Evolutionary conservation across 2,113 vertebrate species (phyloP).

Genomic region (Oriolus oriolus): DNA sequence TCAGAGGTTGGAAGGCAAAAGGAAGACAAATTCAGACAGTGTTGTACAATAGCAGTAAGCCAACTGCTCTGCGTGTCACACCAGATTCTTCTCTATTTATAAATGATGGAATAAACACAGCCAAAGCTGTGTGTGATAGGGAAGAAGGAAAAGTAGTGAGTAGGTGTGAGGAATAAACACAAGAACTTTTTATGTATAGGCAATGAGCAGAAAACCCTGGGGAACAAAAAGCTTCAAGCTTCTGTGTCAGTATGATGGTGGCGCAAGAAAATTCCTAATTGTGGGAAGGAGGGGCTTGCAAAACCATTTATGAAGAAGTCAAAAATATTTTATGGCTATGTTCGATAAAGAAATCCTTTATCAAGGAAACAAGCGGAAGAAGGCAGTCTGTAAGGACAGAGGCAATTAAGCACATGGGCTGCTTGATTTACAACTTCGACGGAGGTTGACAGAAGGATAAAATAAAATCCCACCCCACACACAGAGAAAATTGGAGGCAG

Average conservation of each 20-base stretch:
- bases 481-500: not conserved
- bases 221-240: not conserved
- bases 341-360: not conserved
- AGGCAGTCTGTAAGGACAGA: not conserved
- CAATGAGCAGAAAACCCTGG: not conserved
- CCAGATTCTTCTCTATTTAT: not conserved
- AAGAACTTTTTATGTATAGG: not conserved
- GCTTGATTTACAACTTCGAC: not conserved
- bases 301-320: not conserved
- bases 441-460: not conserved
- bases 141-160: not conserved
- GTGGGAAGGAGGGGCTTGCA: not conserved
- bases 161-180: slow-evolving; percentile 10
- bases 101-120: not conserved
- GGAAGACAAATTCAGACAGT: not conserved
- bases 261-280: not conserved
- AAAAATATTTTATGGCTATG: not conserved
- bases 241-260: not conserved
- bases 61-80: not conserved
- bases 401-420: not conserved
- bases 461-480: not conserved
- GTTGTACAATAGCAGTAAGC: not conserved
- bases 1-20: not conserved
- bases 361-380: not conserved
- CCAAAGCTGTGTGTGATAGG: not conserved